Percentiles rank a stretch among this genome's conserved stretches.
Evolutionary conservation across 2,888 invertebrate species (phyloP).

Genomic region (Deroplatys truncata): DNA sequence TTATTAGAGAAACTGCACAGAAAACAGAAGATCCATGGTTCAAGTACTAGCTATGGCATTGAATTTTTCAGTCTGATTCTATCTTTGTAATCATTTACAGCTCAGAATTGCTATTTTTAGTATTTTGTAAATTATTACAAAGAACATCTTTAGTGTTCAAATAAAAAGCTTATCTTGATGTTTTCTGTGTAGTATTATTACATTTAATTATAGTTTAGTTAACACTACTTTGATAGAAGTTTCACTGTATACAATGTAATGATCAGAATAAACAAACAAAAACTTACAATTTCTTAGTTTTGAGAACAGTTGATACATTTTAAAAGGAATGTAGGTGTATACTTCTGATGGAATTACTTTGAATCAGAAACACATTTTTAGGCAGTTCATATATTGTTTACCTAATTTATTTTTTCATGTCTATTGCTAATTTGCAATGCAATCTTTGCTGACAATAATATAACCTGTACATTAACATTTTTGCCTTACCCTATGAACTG

Average conservation of each 20-base stretch:
- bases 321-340: neutral
- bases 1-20: no score
- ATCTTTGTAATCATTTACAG: no score
- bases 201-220: neutral
- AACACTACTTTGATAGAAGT: neutral
- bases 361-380: neutral
- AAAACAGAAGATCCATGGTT: no score
- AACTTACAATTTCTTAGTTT: conserved; percentile 2
- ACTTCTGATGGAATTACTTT: neutral
- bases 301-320: conserved; percentile 10
- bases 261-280: neutral
- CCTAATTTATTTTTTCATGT: neutral
- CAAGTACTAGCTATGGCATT: no score
- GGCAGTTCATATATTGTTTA: neutral
- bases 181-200: no score
- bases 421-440: neutral
- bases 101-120: no score
- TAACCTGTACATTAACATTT: neutral
- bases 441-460: neutral
- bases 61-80: no score
- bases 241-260: neutral
- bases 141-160: no score
- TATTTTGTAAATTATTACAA: no score
- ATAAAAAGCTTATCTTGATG: no score
- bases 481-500: neutral